Percentiles rank a stretch among this genome's conserved stretches.
These are phyloP conservation scores for Archegozetes longisetosus DNA, from an alignment of 1,140 invertebrate species.

Conservation along the genomic window DNA sequence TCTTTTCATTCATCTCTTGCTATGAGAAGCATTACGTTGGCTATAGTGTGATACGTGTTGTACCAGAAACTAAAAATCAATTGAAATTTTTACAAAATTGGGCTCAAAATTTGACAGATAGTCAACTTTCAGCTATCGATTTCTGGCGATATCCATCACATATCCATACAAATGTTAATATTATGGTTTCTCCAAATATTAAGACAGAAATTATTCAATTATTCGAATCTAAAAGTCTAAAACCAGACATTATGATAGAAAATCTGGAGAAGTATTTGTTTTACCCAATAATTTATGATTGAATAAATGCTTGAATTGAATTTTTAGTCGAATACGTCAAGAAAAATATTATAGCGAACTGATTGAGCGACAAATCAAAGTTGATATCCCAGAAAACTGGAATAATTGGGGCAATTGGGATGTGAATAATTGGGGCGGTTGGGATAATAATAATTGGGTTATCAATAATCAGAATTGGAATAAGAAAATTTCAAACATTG, in stretches of 20 bases:
- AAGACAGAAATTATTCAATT: conserved; percentile 43
- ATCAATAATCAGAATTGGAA: no score
- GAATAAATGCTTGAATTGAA: neutral
- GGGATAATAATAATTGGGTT: no score
- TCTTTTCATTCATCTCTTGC: no score
- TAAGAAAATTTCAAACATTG: conserved; percentile 24
- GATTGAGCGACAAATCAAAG: neutral
- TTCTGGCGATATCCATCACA: conserved; percentile 36
- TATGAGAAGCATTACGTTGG: no score
- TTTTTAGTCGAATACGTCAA: no score
- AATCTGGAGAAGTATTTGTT: conserved; percentile 44
- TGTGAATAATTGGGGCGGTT: no score
- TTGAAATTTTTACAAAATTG: conserved; percentile 1
- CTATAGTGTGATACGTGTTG: conserved; percentile 6
- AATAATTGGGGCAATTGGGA: no score
- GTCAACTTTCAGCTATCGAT: conserved; percentile 23
- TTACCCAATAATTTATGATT: neutral
- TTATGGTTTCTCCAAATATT: conserved; percentile 48
- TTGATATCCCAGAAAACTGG: no score
- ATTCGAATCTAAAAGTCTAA: conserved; percentile 42
- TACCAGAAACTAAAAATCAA: conserved; percentile 5
- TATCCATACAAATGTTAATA: conserved; percentile 44
- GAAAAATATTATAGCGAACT: conserved; percentile 3
- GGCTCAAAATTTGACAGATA: no score
- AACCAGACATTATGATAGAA: conserved; percentile 47